Base-by-base conservation (phyloP, 2,888 invertebrate species). In the Pedicia rivosa region DNA sequence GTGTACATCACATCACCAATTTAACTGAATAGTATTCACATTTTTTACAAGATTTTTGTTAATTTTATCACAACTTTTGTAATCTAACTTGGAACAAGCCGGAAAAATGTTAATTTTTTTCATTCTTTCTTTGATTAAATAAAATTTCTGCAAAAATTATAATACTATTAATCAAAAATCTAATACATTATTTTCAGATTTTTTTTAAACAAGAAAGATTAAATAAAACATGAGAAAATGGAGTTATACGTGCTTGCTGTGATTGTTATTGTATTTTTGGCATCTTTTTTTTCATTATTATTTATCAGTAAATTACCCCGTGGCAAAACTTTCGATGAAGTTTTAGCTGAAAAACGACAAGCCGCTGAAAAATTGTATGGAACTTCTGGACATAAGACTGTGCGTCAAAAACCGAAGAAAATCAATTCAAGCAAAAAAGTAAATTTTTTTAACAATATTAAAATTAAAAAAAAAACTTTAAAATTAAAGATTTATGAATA, bases 251-350 rank as follows among this genome's bases (percentile, higher is more conserved):
- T 60, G 46, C 52, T 59, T 46, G 53, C 55, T 46, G 56, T 61
- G 44, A 60, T 62, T 48, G 53, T 55, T 43, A 57, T 59, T 47
- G 56, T 61, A 35, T 55, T 61, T 45, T 48, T 57, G 47, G 57
- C 54, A 15, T 61, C 62, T 28, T 46, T 61, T 38, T 47, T 54
- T 36, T 60, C 59, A 15, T 50, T 59, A 40, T 44, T 61, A 36
- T 57, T 62, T 42, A 57, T 62, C 38, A 58, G 59, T 40, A 59
- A 58, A 46, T 55, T 61, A 42, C 58, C 57, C 40, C 50, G 56
- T 35, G 55, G 57, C 39, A 59, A 61, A 48, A 62, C 62, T 30
- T 62, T 59, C 40, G 61, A 62, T 43, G 59, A 62, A 44, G 55
- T 59, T 20, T 49, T 56, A 10, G 61, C 61, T 26, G 61, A 62